Conservation (phyloP, 2,888 invertebrate species). For the Quadroppia sp. region DNA sequence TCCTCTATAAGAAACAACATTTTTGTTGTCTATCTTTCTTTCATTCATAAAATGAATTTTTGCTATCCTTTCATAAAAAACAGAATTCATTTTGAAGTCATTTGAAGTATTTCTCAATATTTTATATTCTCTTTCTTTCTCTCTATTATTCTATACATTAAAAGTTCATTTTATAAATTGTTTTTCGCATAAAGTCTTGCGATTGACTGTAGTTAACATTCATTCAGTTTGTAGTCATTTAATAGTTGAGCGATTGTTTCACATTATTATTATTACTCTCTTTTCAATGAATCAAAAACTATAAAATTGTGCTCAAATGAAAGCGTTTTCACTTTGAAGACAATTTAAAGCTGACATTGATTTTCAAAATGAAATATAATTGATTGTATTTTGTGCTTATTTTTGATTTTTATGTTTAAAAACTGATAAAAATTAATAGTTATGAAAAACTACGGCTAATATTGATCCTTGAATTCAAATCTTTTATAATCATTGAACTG, state of each 20-base stretch:
- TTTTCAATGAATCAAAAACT: neutral
- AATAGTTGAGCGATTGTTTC: conserved; percentile 12
- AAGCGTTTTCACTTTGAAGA: neutral
- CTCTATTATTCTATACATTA: neutral
- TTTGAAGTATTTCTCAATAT: neutral
- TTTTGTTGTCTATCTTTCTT: neutral
- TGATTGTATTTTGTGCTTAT: neutral
- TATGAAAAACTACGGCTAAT: neutral
- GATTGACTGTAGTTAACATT: neutral
- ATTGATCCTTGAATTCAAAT: conserved; percentile 21
- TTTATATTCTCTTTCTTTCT: too few relatives aligned
- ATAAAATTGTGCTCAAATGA: neutral
- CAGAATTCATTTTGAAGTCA: neutral
- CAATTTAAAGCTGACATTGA: conserved; percentile 20
- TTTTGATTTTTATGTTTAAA: neutral
- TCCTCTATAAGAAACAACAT: too few relatives aligned
- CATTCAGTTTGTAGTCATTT: conserved; percentile 16
- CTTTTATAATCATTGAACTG: neutral
- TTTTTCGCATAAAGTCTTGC: neutral
- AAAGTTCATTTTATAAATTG: too few relatives aligned
- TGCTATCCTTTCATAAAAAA: neutral
- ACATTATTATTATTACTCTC: neutral
- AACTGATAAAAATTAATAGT: neutral
- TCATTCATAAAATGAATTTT: neutral
- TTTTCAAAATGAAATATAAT: neutral